phyloP scores from a whole-genome alignment of 2,888 invertebrate genomes.

The Agrochola macilenta region DNA sequence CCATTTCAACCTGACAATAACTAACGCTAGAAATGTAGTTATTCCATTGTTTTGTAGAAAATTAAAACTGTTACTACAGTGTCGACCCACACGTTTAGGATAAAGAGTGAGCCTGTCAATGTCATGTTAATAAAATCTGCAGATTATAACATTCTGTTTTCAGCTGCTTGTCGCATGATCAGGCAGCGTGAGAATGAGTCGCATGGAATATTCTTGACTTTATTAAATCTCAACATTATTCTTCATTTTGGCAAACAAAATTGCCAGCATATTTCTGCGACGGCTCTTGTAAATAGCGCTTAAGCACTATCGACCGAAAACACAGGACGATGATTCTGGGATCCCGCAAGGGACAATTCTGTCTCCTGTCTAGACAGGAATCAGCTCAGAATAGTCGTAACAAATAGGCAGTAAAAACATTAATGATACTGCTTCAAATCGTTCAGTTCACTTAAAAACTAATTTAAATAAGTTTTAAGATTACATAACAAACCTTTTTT shows the following conservation, averaged over 20 bases:
- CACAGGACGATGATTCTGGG: slow-evolving; percentile 29
- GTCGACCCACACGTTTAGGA: slow-evolving; percentile 15
- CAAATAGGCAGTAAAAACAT: slow-evolving; percentile 17
- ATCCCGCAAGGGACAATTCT: slow-evolving; percentile 22
- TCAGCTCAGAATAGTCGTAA: background rate
- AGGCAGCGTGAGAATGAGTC: slow-evolving; percentile 20
- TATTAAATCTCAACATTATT: background rate
- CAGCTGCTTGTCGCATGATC: slow-evolving; percentile 4
- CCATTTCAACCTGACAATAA: slow-evolving; percentile 49
- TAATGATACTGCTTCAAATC: background rate
- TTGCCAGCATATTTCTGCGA: background rate
- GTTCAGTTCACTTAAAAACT: background rate
- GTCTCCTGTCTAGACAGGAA: slow-evolving; percentile 41
- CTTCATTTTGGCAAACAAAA: background rate
- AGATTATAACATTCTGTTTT: slow-evolving; percentile 20
- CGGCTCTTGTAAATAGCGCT: background rate
- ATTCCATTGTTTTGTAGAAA: slow-evolving; percentile 41
- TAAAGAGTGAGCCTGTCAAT: slow-evolving; percentile 6
- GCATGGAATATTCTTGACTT: background rate
- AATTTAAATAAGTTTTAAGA: slow-evolving; percentile 5
- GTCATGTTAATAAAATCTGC: slow-evolving; percentile 26
- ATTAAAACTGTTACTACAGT: slow-evolving; percentile 27
- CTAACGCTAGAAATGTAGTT: slow-evolving; percentile 13
- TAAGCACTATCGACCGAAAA: slow-evolving; percentile 23
- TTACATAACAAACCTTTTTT: slow-evolving; percentile 54